phyloP scores from a whole-genome alignment of 2,888 invertebrate species.

The Smittia aterrima region DNA sequence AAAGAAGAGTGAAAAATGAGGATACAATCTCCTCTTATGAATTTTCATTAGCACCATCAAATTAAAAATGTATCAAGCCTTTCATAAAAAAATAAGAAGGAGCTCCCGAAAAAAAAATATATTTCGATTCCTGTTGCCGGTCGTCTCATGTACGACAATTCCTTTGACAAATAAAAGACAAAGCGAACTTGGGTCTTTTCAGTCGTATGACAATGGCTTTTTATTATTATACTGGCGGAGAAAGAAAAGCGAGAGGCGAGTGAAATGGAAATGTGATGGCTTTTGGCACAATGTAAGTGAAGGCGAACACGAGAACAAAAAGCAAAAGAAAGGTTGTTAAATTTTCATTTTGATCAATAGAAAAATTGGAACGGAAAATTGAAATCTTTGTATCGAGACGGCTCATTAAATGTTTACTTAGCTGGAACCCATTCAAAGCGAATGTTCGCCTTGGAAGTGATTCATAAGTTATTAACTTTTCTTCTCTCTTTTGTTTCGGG shows the following conservation, averaged over 20 bases:
- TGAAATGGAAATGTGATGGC: constrained; percentile 32
- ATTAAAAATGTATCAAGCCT: constrained; percentile 31
- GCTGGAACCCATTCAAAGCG: background rate
- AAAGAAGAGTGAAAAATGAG: no score
- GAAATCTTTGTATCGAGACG: constrained; percentile 2
- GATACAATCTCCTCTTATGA: constrained; percentile 10
- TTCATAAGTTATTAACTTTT: background rate
- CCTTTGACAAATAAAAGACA: constrained; percentile 10
- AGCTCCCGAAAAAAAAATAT: background rate
- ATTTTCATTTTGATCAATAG: constrained; percentile 39
- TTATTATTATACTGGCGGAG: constrained; percentile 15
- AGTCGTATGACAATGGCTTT: constrained; percentile 17
- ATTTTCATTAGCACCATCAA: constrained; percentile 29
- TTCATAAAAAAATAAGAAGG: background rate
- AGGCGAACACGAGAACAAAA: background rate
- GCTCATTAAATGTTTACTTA: constrained; percentile 16
- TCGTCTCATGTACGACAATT: background rate
- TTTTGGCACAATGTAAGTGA: constrained; percentile 24
- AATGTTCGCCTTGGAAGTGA: background rate
- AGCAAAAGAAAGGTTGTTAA: constrained; percentile 18
- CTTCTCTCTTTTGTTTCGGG: background rate
- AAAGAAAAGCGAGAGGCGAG: background rate
- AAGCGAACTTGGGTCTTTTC: background rate
- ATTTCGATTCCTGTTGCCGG: background rate
- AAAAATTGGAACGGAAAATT: constrained; percentile 17